phyloP scores from a whole-genome alignment of 2,888 invertebrate species.

The Rhagonycha lutea region DNA sequence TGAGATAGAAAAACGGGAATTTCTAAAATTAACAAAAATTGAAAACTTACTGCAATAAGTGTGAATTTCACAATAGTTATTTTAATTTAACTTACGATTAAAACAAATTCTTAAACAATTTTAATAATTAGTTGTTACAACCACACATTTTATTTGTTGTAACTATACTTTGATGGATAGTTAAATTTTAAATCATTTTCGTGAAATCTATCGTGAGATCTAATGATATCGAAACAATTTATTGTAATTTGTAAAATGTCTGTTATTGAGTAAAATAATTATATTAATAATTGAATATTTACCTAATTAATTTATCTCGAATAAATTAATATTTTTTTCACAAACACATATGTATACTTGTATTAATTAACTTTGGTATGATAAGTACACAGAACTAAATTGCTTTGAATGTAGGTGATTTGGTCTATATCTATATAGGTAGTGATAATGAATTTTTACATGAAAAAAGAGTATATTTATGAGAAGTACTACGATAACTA shows the following conservation, averaged over 20 bases:
- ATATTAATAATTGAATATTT: not conserved
- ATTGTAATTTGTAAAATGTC: not conserved
- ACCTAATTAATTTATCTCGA: not conserved
- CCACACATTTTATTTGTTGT: too few species aligned
- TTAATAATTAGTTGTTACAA: too few species aligned
- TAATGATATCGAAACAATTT: not conserved
- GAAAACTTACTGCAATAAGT: too few species aligned
- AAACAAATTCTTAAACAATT: too few species aligned
- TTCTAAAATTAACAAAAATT: too few species aligned
- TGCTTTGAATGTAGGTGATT: not conserved
- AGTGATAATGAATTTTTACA: not conserved
- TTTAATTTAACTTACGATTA: too few species aligned
- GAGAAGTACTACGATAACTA: not conserved
- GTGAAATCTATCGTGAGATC: conserved; percentile 1
- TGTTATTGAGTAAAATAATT: not conserved
- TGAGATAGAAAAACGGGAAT: too few species aligned
- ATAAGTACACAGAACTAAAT: not conserved
- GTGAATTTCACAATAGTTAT: too few species aligned
- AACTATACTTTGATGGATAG: too few species aligned
- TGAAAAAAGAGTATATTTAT: not conserved
- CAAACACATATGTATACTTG: not conserved
- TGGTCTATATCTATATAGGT: not conserved
- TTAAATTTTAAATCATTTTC: not conserved
- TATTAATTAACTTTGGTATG: not conserved
- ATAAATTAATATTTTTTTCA: not conserved